Evolutionary conservation across 2,888 invertebrate species (phyloP), one percentile per base, ranked within the genome.

Genomic region (Polydrusus pterygomalis): DNA sequence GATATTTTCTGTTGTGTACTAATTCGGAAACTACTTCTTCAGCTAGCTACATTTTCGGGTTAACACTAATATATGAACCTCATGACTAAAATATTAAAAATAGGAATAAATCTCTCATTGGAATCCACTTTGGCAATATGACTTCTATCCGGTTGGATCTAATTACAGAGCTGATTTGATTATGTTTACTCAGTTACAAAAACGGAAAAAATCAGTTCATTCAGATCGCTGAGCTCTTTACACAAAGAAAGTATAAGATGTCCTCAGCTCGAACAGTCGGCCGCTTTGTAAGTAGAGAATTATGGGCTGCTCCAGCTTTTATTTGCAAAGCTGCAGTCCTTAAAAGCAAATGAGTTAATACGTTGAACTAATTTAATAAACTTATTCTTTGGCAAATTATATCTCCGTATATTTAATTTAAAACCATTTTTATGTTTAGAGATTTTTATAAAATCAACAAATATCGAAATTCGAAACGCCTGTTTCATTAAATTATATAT

Each of bases 221-320:
- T 74, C 67, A 73, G 79, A 74, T 11, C 20, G 51, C 20, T 51
- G 51, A 51, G 51, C 20, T 51, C 51, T 43, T 43, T 43, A 6
- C n/a, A 51, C 51, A 51, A 51, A 20, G 51, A 11, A 20, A 17
- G 51, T 11, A 51, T 51, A 51, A 51, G 78, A 79, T 77, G 79
- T 78, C 77, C 76, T 77, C 77, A 77, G 78, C 49, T 30, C 25
- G 11, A 34, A 34, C 30, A n/a, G 34, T 8, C 10, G 34, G 34
- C 17, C 65, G 25, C 56, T 69, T 69, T 69, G 34, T 54, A 18
- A 69, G 69, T 56, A n/a, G 69, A 69, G 69, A 69, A 69, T 69
- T 69, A 69, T 56, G 38, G 30, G 38, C n/a, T 25, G 17, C 54
- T 69, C 56, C 38, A 43, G 43, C 69, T 49, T 56, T 69, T 69